Percentiles rank a stretch among this genome's conserved stretches.
phyloP scores from a whole-genome alignment of 2,888 invertebrate species.

The Eretmocerus hayati region DNA sequence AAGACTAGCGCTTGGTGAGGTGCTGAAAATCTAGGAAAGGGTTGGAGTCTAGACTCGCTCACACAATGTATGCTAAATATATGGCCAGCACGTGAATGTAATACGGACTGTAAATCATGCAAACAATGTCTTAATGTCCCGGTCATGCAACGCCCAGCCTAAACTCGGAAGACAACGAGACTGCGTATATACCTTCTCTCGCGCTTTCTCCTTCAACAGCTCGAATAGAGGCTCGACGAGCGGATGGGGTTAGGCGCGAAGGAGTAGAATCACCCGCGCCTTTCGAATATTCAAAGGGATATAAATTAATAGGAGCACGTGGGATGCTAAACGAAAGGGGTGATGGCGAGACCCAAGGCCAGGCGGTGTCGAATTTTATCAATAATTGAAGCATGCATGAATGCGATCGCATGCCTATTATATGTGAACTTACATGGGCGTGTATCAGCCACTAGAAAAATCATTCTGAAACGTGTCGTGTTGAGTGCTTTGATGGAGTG shows the following conservation, averaged over 20 bases:
- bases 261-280: constrained; percentile 16
- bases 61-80: constrained; percentile 46
- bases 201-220: constrained; percentile 8
- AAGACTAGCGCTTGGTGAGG: constrained; percentile 7
- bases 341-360: too few relatives aligned
- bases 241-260: too few relatives aligned
- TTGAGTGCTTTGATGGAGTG: too few relatives aligned
- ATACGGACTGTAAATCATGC: constrained; percentile 46
- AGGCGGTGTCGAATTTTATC: constrained; percentile 21
- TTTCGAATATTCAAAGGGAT: constrained; percentile 43
- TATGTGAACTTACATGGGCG: too few relatives aligned
- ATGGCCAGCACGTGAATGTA: constrained; percentile 45
- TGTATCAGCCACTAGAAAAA: too few relatives aligned
- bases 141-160: constrained; percentile 46
- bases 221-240: constrained; percentile 6
- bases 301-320: constrained; percentile 43
- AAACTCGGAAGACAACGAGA: constrained; percentile 41
- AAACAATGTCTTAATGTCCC: constrained; percentile 49
- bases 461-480: too few relatives aligned
- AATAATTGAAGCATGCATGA: constrained; percentile 20
- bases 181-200: constrained; percentile 7
- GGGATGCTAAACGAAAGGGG: constrained; percentile 12
- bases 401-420: too few relatives aligned
- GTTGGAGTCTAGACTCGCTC: too few relatives aligned
- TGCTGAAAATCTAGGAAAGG: constrained; percentile 27